These are phyloP conservation scores for Anthopleura sola DNA, from an alignment of 64 coral and sea anemone genomes.

Conservation along the genomic window DNA sequence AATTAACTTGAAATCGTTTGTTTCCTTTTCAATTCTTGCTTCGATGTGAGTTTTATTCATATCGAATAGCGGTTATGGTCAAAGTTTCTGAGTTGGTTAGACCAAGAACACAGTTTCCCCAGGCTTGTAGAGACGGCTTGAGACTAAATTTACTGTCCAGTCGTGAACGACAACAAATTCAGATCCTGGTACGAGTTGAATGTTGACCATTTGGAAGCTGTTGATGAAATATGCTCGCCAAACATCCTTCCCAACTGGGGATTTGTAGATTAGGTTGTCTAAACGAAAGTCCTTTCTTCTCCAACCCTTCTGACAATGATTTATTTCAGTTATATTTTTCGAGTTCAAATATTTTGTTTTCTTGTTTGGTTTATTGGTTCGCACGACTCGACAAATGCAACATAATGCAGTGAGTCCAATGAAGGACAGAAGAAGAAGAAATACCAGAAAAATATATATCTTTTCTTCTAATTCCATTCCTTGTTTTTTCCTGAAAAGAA, in stretches of 20 bases:
- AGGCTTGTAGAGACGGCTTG: not conserved
- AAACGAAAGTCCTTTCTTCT: not conserved
- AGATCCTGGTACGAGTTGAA: not conserved
- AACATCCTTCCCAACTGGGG: not conserved
- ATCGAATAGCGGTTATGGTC: too few relatives aligned
- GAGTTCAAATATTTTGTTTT: not conserved
- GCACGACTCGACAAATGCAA: not conserved
- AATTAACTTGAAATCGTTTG: too few relatives aligned
- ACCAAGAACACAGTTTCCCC: not conserved
- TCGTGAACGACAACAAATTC: not conserved
- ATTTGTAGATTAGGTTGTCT: not conserved
- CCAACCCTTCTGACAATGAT: not conserved
- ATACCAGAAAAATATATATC: not conserved
- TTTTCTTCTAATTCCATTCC: not conserved
- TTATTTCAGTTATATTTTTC: not conserved
- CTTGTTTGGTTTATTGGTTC: not conserved
- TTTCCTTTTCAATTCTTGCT: too few relatives aligned
- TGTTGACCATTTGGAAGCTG: not conserved
- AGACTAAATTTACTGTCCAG: not conserved
- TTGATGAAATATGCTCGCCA: not conserved
- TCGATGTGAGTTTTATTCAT: too few relatives aligned
- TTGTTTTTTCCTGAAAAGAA: not conserved
- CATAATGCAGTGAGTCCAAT: not conserved
- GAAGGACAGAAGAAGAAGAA: not conserved
- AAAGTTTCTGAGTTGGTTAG: too few relatives aligned